Evolutionary conservation across 2,797 vertebrate species (phyloP).

Genomic region (Oreochromis grahami): DNA sequence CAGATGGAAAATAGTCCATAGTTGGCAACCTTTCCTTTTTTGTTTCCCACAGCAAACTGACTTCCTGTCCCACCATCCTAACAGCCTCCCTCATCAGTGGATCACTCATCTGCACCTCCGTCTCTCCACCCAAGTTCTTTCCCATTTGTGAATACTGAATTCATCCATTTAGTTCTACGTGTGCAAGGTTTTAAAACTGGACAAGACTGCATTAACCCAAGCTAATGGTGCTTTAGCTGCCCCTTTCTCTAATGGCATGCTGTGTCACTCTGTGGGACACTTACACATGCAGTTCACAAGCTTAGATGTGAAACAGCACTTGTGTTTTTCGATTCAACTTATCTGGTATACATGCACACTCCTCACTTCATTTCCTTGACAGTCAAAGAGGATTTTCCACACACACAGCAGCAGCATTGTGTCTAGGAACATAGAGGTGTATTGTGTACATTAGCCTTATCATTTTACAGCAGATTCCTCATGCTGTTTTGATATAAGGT

Average conservation of each 20-base stretch:
- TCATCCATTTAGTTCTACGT: not conserved
- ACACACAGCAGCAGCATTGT: not conserved
- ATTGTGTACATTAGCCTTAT: not conserved
- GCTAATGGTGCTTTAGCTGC: not conserved
- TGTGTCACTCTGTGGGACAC: not conserved
- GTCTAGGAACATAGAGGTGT: not conserved
- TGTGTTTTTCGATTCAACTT: not conserved
- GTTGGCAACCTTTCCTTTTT: not conserved
- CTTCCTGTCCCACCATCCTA: not conserved
- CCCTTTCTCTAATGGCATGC: not conserved
- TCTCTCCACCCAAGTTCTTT: not conserved
- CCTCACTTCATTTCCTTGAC: not conserved
- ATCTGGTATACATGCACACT: not conserved
- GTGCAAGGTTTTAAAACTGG: not conserved
- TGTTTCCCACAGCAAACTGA: not conserved
- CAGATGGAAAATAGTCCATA: not conserved
- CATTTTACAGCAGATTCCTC: not conserved
- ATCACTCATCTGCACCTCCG: not conserved
- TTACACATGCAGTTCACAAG: not conserved
- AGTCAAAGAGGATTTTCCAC: not conserved
- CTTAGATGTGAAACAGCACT: not conserved
- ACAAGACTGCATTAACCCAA: not conserved
- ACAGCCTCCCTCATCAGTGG: not conserved
- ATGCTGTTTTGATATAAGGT: not conserved
- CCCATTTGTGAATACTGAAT: not conserved